Base-by-base conservation (phyloP, 2,113 vertebrate species). In the Aegotheles bennettii region DNA sequence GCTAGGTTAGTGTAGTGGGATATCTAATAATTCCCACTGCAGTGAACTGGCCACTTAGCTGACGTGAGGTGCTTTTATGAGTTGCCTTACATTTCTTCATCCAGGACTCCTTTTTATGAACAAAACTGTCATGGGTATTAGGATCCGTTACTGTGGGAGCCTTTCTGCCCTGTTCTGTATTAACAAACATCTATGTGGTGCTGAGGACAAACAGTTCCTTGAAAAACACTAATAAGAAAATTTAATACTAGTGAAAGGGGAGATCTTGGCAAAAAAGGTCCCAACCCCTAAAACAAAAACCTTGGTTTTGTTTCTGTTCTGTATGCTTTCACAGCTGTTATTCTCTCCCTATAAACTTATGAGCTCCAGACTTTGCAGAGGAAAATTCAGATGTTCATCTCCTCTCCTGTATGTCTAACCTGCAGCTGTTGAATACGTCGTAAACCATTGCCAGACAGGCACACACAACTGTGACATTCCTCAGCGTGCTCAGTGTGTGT, bases 391-490 rank as follows among this genome's bases (percentile, higher is more conserved):
- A 21, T 75, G 80, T 93, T 77, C 23, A 24, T 59, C 71, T 87
- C 6, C 36, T 70, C 6, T 91, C 26, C 57, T 85, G 16, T 45
- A 9, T 68, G 4, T 94, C 35, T 73, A 74, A 94, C 88, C 93
- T 84, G 17, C 91, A 95, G 96, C 94, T 95, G 96, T 98, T 42
- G 91, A 98, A n/a, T 98, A 96, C 11, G 96, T 94, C 1, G 56
- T 98, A 42, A 97, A 99, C 88, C 98, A 98, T 50, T 99, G 99
- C 59, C 95, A 97, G 29, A 94, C 75, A 2, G 98, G 98, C 48
- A 98, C 98, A 11, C 99, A 99, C 36, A 95, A 93, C 50, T 99
- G 99, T 68, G 99, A 99, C 91, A 97, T 98, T 68, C 97, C 98
- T 8, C 98, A 99, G 95, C 98, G 99, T 1, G 99, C 99, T 43